phyloP scores from a whole-genome alignment of 2,888 invertebrate species.

The Sarcophaga subvicina region DNA sequence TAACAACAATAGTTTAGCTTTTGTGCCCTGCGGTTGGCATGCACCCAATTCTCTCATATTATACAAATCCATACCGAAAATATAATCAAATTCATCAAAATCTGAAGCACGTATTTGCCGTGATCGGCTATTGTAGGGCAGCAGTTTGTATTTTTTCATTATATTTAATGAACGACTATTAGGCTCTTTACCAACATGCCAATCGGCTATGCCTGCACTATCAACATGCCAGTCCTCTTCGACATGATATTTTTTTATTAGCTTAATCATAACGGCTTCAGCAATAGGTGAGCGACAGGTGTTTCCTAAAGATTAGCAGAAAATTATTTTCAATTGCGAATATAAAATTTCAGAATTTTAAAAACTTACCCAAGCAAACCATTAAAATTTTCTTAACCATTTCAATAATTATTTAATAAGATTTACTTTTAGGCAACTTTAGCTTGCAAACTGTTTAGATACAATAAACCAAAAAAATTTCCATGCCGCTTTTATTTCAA shows the following conservation, averaged over 20 bases:
- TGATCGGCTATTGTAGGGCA: constrained; percentile 89
- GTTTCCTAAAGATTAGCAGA: constrained; percentile 86
- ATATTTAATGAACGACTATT: constrained; percentile 89
- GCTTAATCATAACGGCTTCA: constrained; percentile 93
- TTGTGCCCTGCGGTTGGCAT: constrained; percentile 84
- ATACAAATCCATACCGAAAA: constrained; percentile 97
- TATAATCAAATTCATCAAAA: constrained; percentile 91
- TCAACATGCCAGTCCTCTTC: constrained; percentile 90
- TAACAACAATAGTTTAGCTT: constrained; percentile 89
- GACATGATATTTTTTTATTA: constrained; percentile 86
- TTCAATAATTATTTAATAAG: constrained; percentile 25
- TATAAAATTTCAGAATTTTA: not conserved
- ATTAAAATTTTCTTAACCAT: constrained; percentile 79
- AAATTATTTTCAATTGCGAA: constrained; percentile 80
- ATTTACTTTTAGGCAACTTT: not conserved
- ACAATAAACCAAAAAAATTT: not conserved
- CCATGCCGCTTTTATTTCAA: not conserved
- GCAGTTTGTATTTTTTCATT: constrained; percentile 88
- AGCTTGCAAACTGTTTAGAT: no score
- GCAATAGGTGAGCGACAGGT: constrained; percentile 98
- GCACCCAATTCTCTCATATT: constrained; percentile 89
- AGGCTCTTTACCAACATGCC: constrained; percentile 93
- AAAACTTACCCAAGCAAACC: constrained; percentile 78
- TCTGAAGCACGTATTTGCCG: constrained; percentile 89
- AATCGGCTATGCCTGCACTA: constrained; percentile 94